Evolutionary conservation across 2,113 vertebrate genomes (phyloP), one percentile per base, ranked within the genome.

Genomic region (Butorides virescens): DNA sequence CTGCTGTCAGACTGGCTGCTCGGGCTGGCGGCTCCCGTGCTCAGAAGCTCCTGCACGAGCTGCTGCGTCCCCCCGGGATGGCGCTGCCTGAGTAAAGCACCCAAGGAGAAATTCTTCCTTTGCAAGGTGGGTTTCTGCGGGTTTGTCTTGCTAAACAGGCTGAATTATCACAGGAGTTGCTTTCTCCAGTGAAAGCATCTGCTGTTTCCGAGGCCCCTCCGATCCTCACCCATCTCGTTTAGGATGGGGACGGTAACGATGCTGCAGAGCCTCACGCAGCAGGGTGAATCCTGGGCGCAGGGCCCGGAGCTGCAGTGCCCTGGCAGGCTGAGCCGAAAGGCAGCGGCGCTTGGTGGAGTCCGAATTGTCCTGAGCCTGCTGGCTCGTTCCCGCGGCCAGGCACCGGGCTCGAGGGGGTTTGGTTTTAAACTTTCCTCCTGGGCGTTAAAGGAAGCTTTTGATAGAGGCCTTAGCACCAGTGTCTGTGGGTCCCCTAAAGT

Each of bases 231-330:
- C 4, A 1, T 42, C 15, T 11, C 16, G 25, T 63, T 58, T 50
- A 20, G 49, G 37, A 55, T 0, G 1, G 42, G 36, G 50, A 37
- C 12, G 10, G 36, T 1, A 36, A 50, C 0, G 1, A 11, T 2
- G 34, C 65, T 52, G 42, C 15, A 50, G 20, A 70, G 37, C 27
- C 34, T 52, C 9, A 1, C 15, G 37, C 37, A 34, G 22, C 7
- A 26, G 32, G 20, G 27, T 50, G 29, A 58, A 37, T 30, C 66
- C n/a, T 3, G 21, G 49, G 11, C 0, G 5, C 18, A 39, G 44
- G 2, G 7, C 15, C 29, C 0, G 2, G 52, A 8, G 26, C 52
- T 11, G 59, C 59, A 30, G 25, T 13, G n/a, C 47, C 29, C 46
- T 25, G 25, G 15, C 47, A 46, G 25, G 20, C 63, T 39, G 39